Evolutionary conservation across 2,797 vertebrate species (phyloP), one percentile per base, ranked within the genome.

Genomic region (Botia almorhae): DNA sequence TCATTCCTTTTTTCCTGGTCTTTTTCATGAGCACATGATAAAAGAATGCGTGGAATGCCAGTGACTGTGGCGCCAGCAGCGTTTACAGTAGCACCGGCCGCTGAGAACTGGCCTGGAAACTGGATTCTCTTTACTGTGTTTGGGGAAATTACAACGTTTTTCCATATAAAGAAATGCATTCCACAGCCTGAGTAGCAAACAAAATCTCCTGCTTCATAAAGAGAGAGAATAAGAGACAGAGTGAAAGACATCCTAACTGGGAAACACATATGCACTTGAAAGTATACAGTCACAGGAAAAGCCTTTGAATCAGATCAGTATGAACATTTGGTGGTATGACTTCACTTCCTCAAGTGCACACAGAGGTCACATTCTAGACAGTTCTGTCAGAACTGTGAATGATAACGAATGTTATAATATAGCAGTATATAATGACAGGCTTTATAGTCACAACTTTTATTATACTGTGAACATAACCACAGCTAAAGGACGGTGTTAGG

Each of bases 121-220:
- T 80, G 78, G 74, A 56, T 81, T 85, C 71, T 67, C 74, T 83
- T 84, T 81, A 84, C 85, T 87, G 81, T 86, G 82, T 85, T 85
- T 83, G 83, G 85, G 81, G 80, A 81, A 86, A 86, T 83, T 82
- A 82, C 69, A 60, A 75, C 73, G 84, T 84, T 84, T 88, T 84
- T 85, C 87, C 88, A 88, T 89, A 87, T 89, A 88, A 89, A 89
- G 88, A 83, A 82, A 81, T 81, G 74, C 75, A 78, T 87, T 81
- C 81, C 82, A 84, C 70, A 77, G 83, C 33, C 68, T 76, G 77
- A 73, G 73, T 56, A 78, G 78, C 61, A 83, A 80, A 70, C 78
- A 60, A 81, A 85, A 83, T 58, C 16, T 73, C 64, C 43, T 39
- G 8, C 60, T 71, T 77, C 64, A 19, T 68, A 71, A 39, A 58